Evolutionary conservation across 2,113 vertebrate species (phyloP).

Genomic region (Numida meleagris): DNA sequence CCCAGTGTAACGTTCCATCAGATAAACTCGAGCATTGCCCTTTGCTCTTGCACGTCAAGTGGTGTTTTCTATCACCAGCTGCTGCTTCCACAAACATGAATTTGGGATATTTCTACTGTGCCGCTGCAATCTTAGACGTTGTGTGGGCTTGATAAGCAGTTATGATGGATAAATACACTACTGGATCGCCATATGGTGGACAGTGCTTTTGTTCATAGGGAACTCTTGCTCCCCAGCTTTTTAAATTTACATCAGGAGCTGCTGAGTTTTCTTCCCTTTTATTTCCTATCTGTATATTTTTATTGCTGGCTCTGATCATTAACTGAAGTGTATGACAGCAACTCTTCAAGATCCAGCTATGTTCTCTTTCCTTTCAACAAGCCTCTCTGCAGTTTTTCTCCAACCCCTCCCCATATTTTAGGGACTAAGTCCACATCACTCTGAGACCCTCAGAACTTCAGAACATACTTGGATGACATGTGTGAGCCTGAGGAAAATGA

Average conservation of each 20-base stretch:
- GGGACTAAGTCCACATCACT: not conserved
- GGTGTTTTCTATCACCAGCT: not conserved
- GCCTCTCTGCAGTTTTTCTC: not conserved
- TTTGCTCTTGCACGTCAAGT: not conserved
- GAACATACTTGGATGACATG: not conserved
- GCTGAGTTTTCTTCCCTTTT: not conserved
- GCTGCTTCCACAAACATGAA: not conserved
- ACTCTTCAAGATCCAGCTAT: not conserved
- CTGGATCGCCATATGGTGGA: not conserved
- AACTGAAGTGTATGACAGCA: not conserved
- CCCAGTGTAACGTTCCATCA: not conserved
- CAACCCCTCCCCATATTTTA: not conserved
- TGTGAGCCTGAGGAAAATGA: not conserved
- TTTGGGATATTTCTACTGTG: fast-evolving
- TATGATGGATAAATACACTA: not conserved
- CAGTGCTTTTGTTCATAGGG: not conserved
- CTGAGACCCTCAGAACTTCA: not conserved
- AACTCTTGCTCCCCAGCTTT: not conserved
- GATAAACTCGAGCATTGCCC: not conserved
- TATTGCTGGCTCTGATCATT: not conserved
- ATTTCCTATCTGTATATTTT: not conserved
- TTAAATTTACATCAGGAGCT: not conserved
- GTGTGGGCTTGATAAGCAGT: not conserved
- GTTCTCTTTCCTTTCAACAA: not conserved
- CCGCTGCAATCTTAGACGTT: not conserved